Conservation (phyloP, 64 coral and sea anemone genomes). For the Stichodactyla mertensii region DNA sequence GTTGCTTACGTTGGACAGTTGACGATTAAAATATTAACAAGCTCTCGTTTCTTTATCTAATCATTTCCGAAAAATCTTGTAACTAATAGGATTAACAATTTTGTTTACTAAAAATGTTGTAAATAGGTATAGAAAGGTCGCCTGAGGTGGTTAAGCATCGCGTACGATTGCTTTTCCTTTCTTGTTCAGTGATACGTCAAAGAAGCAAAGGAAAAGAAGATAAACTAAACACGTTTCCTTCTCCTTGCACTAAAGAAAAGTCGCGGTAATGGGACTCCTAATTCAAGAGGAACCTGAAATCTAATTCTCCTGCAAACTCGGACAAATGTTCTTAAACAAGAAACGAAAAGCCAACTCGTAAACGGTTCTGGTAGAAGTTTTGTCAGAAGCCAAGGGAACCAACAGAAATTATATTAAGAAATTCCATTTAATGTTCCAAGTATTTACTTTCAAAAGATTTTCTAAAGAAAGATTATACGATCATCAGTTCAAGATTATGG, state of each 20-base stretch:
- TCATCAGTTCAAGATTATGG: neutral
- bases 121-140: neutral
- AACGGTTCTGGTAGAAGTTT: neutral
- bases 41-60: neutral
- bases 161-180: neutral
- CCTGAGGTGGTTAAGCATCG: neutral
- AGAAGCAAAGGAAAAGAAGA: neutral
- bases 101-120: neutral
- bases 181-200: neutral
- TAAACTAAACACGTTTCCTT: no score
- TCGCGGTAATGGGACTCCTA: no score
- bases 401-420: neutral
- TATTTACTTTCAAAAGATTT: neutral
- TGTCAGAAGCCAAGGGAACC: neutral
- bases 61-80: neutral
- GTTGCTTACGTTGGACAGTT: neutral
- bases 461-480: constrained; percentile 4
- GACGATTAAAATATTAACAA: neutral
- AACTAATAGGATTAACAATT: neutral
- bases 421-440: neutral
- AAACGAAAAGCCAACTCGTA: neutral
- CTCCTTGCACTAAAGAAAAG: no score
- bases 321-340: neutral
- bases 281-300: no score
- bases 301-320: no score